Conservation (phyloP, 2,113 vertebrate genomes). For the Etheostoma spectabile region DNA sequence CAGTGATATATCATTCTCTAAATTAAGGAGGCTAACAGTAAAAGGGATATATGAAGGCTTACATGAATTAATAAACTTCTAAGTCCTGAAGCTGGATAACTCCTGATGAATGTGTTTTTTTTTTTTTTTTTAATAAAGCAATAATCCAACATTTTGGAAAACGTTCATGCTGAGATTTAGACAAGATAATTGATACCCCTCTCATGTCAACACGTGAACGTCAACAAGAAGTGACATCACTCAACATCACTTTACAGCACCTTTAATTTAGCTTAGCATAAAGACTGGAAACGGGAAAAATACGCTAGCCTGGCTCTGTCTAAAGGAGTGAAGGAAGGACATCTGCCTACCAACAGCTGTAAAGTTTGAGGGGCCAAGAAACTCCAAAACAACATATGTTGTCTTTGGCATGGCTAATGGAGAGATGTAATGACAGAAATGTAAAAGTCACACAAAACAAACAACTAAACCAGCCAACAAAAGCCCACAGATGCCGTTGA, state of each 20-base stretch:
- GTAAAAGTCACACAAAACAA: not conserved
- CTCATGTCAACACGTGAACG: not conserved
- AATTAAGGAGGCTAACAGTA: constrained; percentile 4
- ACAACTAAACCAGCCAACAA: not conserved
- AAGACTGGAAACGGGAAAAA: not conserved
- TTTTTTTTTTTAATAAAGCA: not conserved
- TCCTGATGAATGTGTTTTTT: not conserved
- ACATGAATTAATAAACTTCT: constrained; percentile 45
- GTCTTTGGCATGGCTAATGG: not conserved
- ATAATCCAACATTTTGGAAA: not conserved
- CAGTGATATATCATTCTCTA: constrained; percentile 4
- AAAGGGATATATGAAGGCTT: constrained; percentile 24
- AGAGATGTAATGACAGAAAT: not conserved
- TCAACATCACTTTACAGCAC: too few species aligned
- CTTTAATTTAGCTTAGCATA: not conserved
- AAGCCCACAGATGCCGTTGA: not conserved
- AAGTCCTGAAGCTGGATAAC: constrained; percentile 33
- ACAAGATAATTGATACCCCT: not conserved
- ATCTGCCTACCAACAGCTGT: too few species aligned
- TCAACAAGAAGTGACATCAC: too few species aligned
- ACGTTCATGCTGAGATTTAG: not conserved
- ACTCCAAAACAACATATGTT: not conserved
- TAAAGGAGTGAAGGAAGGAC: too few species aligned
- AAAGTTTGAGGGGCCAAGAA: not conserved
- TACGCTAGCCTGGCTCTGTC: not conserved